Percentiles rank a stretch among this genome's conserved stretches.
These are phyloP conservation scores for Galagoides demidoff DNA, from an alignment of 2,797 vertebrate genomes.

Conservation along the genomic window DNA sequence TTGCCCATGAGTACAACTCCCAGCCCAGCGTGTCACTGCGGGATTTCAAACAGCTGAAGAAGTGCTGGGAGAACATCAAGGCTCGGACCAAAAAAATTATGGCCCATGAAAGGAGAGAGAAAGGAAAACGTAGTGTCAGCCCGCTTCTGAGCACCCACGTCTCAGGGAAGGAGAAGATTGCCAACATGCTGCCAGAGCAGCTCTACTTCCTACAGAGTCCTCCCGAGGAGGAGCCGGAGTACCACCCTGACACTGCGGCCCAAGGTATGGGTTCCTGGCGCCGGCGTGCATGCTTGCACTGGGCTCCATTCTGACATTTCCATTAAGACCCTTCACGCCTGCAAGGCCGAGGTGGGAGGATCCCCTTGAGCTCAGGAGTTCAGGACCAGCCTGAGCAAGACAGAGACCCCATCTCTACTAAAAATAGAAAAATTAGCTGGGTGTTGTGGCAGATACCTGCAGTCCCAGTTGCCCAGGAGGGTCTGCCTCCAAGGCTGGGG, in stretches of 20 bases:
- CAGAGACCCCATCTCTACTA: too few species aligned
- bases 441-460: too few species aligned
- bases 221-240: conserved; percentile 88
- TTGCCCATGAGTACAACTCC: conserved; percentile 90
- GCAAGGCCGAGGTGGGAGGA: too few species aligned
- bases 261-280: conserved; percentile 84
- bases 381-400: too few species aligned
- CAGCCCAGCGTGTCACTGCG: conserved; percentile 80
- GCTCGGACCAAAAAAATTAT: conserved; percentile 92
- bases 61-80: conserved; percentile 92
- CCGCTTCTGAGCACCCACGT: conserved; percentile 88
- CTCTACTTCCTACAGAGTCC: conserved; percentile 90
- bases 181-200: conserved; percentile 89
- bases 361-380: too few species aligned
- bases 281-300: not conserved
- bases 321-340: not conserved
- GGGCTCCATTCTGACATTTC: not conserved
- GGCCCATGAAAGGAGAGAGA: conserved; percentile 90
- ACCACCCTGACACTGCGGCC: conserved; percentile 86
- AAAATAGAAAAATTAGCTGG: too few species aligned
- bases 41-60: conserved; percentile 91
- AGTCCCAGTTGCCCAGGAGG: too few species aligned
- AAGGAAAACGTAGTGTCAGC: conserved; percentile 89
- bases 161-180: conserved; percentile 89
- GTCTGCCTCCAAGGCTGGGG: too few species aligned